Evolutionary conservation across 1,140 invertebrate species (phyloP), one percentile per base, ranked within the genome.

Genomic region (Heliconius himera): DNA sequence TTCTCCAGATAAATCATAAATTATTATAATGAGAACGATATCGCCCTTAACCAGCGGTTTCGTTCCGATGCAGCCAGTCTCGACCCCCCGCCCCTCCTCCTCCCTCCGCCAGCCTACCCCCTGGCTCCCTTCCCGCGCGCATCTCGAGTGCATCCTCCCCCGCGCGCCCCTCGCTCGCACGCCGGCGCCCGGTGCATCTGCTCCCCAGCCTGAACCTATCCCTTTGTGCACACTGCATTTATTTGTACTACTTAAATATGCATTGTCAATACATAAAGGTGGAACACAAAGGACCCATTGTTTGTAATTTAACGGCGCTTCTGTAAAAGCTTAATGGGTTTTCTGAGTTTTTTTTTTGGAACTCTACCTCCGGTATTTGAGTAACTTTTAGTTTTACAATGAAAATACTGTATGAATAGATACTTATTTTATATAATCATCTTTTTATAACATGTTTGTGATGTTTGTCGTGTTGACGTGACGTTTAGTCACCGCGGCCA

Each of bases 21-120:
- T 74, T 79, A 79, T 79, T 75, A 70, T 79, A 74, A 79, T 79
- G 73, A 74, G 77, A 70, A 49, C 54, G 54, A 78, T 74, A 74
- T 74, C 77, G 41, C 72, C 72, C 77, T 71, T 33, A 49, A 78
- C 36, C 36, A 49, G 73, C 77, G 41, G 33, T 16, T 70, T 49
- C 73, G 74, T 76, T 74, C 36, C 66, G 72, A 74, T 77, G 72
- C 72, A 71, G 72, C 49, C 41, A 54, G 66, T 60, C 70, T 51
- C 49, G 66, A 33, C 60, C 73, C 51, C 72, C 29, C 5, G 3
- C 74, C 76, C 66, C 49, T 33, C 56, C 66, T 33, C 72, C 38
- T n/a, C n/a, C n/a, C 16, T 20, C 70, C 29, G 22, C 54, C 70
- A 16, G 41, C 9, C 18, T 74, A 73, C 51, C 73, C 49, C 46